Base-by-base conservation (phyloP, 2,797 vertebrate species). In the Catostomus latipinnis region DNA sequence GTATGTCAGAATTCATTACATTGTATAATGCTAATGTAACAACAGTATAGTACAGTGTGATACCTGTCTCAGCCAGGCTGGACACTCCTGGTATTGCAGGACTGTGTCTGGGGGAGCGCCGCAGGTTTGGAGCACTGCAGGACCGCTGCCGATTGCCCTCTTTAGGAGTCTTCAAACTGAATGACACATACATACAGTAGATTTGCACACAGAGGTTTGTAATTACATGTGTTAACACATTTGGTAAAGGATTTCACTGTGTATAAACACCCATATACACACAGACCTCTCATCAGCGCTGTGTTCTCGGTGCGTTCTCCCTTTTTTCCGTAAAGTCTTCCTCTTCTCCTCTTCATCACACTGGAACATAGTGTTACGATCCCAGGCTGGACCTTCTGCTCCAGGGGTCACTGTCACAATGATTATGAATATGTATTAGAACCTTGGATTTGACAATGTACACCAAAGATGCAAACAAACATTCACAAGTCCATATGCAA, bases 11-110 rank as follows among this genome's bases (percentile, higher is more conserved):
- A 6, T 45, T 45, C 45, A 45, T 6, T 63, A 34, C 6, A 6
- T 1, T 45, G 12, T 70, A 10, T 0, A 2, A 9, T 34, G 34
- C 34, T 14, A 45, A 1, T 57, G 34, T 16, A 34, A 34, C 34
- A 34, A 48, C 11, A 8, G n/a, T 9, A 8, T 9, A 43, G 18
- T 46, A 12, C 45, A 9, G 12, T n/a, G 12, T 45, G 92, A 94
- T 90, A 99, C 97, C 97, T 82, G 95, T 97, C 90, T 99, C 97
- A 78, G 92, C 90, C 65, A 98, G 96, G 91, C 97, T 96, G 67
- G 96, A 95, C 83, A 98, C 97, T 48, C 95, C 96, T 6, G 96
- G 97, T 70, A 98, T 94, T 1, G 95, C 95, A 6, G 95, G 94
- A 1, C 92, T 95, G 84, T 94, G 96, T 91, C 95, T 93, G 0